phyloP scores from a whole-genome alignment of 2,113 vertebrate species.

The Hippocampus guttulatus region DNA sequence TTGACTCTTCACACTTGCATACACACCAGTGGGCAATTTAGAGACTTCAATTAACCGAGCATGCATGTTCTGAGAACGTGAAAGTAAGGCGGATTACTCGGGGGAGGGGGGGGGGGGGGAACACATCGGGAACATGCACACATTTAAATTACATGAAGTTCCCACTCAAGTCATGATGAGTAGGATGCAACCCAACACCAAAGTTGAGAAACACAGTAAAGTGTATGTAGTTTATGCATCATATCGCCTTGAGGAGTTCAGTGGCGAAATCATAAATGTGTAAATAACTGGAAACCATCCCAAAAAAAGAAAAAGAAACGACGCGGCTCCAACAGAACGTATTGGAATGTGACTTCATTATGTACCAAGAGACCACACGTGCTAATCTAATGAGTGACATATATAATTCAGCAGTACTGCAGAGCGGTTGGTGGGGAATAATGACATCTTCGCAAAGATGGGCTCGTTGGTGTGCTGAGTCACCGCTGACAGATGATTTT shows the following conservation, averaged over 20 bases:
- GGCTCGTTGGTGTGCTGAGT: constrained; percentile 32
- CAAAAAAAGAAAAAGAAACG: constrained; percentile 14
- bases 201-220: not conserved
- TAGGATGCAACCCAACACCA: not conserved
- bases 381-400: constrained; percentile 48
- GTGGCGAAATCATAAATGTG: constrained; percentile 31
- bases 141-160: not conserved
- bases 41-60: not conserved
- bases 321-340: constrained; percentile 17
- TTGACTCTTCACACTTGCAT: not conserved
- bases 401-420: constrained; percentile 46
- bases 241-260: constrained; percentile 8
- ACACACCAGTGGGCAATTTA: not conserved
- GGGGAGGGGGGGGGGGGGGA: too few relatives aligned
- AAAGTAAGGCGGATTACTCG: not conserved
- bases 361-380: constrained; percentile 41
- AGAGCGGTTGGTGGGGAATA: constrained; percentile 32
- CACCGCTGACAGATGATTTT: constrained; percentile 42
- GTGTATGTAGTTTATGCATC: constrained; percentile 13
- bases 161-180: not conserved
- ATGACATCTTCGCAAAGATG: constrained; percentile 34
- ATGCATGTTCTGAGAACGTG: not conserved
- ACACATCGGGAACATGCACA: not conserved
- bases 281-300: constrained; percentile 35
- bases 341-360: constrained; percentile 28